Evolutionary conservation across 2,797 vertebrate species (phyloP).

Genomic region (Ptychobarbus kaznakovi): DNA sequence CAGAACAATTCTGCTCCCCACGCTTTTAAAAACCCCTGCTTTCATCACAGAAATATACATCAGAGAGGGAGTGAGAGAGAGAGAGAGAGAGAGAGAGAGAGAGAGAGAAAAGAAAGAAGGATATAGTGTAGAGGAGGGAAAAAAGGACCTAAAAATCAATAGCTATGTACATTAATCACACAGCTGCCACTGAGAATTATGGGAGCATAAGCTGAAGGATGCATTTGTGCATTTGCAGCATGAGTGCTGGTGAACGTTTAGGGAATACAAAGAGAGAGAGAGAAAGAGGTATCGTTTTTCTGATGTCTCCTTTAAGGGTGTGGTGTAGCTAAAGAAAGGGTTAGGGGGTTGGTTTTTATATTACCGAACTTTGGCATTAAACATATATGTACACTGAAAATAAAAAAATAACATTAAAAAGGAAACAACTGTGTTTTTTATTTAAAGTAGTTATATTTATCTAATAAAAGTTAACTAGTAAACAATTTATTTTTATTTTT

Average conservation of each 20-base stretch:
- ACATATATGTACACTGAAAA: background rate
- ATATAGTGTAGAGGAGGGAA: constrained; percentile 58
- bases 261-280: constrained; percentile 74
- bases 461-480: no score
- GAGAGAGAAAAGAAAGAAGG: constrained; percentile 56
- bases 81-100: constrained; percentile 28
- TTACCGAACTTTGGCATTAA: background rate
- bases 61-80: background rate
- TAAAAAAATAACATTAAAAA: background rate
- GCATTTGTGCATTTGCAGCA: constrained; percentile 79
- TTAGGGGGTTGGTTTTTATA: background rate
- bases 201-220: constrained; percentile 83
- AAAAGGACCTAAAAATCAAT: constrained; percentile 81
- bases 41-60: constrained; percentile 17
- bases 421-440: background rate
- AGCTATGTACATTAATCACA: constrained; percentile 92
- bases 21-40: background rate
- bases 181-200: constrained; percentile 87
- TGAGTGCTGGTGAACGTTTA: constrained; percentile 72
- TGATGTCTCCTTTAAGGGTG: constrained; percentile 57
- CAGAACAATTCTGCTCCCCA: background rate
- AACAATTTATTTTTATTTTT: no score
- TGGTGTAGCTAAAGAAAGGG: constrained; percentile 8
- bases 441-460: background rate
- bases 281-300: constrained; percentile 27